Conservation (phyloP, 2,113 vertebrate genomes). For the Kryptolebias marmoratus region DNA sequence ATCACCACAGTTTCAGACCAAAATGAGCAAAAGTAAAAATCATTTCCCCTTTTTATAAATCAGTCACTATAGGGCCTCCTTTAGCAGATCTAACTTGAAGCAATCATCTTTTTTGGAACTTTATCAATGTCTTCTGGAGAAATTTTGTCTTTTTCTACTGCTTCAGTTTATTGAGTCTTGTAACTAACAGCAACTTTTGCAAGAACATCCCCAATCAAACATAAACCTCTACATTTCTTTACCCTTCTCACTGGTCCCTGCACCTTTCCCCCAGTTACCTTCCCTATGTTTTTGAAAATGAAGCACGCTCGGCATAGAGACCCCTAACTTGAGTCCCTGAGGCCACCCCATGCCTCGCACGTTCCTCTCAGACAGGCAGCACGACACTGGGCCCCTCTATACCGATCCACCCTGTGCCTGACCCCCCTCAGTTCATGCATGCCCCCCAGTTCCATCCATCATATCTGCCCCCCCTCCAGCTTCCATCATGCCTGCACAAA, state of each 20-base stretch:
- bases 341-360: constrained; percentile 73
- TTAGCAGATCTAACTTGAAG: no score
- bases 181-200: constrained; percentile 1
- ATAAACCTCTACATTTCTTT: constrained; percentile 3
- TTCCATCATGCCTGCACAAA: constrained; percentile 71
- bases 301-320: constrained; percentile 44
- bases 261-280: constrained; percentile 19
- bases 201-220: constrained; percentile 10
- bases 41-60: no score
- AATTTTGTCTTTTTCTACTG: no score
- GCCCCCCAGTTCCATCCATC: constrained; percentile 74
- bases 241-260: not conserved
- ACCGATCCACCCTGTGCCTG: constrained; percentile 19
- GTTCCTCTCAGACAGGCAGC: constrained; percentile 77
- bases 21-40: no score
- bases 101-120: no score
- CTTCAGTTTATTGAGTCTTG: no score
- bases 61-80: no score
- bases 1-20: no score
- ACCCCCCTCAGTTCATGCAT: constrained; percentile 34
- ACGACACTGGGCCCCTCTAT: constrained; percentile 72
- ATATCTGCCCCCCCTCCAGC: constrained; percentile 69
- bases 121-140: no score
- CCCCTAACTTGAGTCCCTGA: constrained; percentile 29
- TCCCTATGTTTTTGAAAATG: constrained; percentile 36